A percentile compares a stretch with the other conserved stretches of the same genome.
Evolutionary conservation across 2,888 invertebrate genomes (phyloP).

Genomic region (Brachyptera risi): DNA sequence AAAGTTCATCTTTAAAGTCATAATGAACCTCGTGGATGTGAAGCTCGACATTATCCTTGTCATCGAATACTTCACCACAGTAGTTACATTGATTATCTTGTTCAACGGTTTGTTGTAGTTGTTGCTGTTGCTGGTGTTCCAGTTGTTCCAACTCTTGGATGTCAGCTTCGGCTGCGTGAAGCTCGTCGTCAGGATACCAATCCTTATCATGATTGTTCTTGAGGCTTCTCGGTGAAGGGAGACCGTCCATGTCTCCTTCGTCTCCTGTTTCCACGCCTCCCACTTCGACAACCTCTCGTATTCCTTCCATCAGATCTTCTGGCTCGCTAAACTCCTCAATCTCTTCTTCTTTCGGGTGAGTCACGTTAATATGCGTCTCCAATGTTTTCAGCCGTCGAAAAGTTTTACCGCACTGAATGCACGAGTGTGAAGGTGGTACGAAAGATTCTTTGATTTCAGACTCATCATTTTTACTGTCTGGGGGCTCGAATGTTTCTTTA

Average conservation of each 20-base stretch:
- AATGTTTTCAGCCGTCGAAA: constrained; percentile 61
- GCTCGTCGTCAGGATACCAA: constrained; percentile 46
- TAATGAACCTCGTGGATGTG: constrained; percentile 25
- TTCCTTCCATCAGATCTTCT: constrained; percentile 82
- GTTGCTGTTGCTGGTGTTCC: constrained; percentile 23
- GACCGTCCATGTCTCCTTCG: constrained; percentile 44
- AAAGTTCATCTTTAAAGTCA: constrained; percentile 13
- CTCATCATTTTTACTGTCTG: constrained; percentile 21
- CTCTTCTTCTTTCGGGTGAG: constrained; percentile 53
- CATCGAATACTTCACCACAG: constrained; percentile 39
- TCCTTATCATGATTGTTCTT: constrained; percentile 22
- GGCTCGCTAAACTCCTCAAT: constrained; percentile 80
- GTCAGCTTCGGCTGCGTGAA: constrained; percentile 47
- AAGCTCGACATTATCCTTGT: constrained; percentile 30
- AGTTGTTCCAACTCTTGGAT: constrained; percentile 44
- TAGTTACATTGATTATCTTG: constrained; percentile 37
- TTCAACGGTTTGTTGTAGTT: constrained; percentile 16
- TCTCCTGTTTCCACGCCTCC: constrained; percentile 46
- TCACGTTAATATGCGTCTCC: constrained; percentile 58
- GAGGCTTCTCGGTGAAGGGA: constrained; percentile 37
- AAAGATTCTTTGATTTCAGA: neutral
- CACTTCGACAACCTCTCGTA: constrained; percentile 67
- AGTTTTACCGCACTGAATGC: constrained; percentile 51
- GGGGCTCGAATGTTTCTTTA: constrained; percentile 13
- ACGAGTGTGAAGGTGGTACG: constrained; percentile 42